A percentile compares a stretch with the other conserved stretches of the same genome.
These are phyloP conservation scores for Pyrrhura leucotis DNA, from an alignment of 2,797 vertebrate species.

Conservation along the genomic window DNA sequence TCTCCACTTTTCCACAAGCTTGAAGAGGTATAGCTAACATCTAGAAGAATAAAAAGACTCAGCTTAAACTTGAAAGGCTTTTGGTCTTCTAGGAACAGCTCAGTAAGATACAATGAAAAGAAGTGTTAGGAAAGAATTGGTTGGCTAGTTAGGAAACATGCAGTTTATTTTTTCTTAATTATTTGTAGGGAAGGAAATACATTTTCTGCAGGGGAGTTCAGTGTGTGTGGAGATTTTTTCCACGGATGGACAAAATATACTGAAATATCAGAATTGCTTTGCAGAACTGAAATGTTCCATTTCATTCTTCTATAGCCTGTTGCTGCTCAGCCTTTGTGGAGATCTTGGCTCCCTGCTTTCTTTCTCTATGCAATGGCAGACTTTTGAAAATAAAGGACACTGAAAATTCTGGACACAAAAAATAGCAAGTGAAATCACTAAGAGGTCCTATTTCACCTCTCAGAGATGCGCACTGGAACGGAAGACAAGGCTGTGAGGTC, in stretches of 20 bases:
- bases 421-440: not conserved
- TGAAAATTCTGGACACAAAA: not conserved
- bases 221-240: not conserved
- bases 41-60: not conserved
- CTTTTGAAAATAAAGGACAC: not conserved
- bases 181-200: not conserved
- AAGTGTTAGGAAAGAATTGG: not conserved
- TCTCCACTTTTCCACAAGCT: not conserved
- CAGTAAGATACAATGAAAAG: not conserved
- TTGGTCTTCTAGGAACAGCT: not conserved
- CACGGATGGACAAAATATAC: not conserved
- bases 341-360: not conserved
- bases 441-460: not conserved
- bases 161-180: not conserved
- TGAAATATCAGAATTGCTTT: not conserved
- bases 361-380: not conserved
- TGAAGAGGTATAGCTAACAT: not conserved
- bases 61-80: not conserved
- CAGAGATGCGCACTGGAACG: rapidly evolving
- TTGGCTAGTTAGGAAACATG: not conserved
- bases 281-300: not conserved
- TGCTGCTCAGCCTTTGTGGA: not conserved
- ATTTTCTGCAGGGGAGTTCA: not conserved
- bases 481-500: not conserved
- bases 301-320: not conserved